These are phyloP conservation scores for Ceyx cyanopectus DNA, from an alignment of 2,113 vertebrate species.

Conservation along the genomic window DNA sequence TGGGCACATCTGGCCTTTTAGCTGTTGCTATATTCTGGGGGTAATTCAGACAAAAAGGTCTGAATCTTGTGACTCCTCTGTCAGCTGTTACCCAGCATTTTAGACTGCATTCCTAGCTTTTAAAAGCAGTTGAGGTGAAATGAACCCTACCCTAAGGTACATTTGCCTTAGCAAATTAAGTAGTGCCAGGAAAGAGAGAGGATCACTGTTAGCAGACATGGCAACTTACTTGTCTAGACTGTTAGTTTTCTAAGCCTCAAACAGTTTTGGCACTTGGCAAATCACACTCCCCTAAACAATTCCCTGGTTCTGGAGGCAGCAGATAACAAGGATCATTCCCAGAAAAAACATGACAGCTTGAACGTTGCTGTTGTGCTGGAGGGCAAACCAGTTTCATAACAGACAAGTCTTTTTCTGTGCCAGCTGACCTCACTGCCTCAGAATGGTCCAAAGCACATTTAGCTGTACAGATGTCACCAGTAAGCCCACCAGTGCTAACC, in stretches of 20 bases:
- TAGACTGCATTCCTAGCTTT: neutral
- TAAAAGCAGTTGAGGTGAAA: neutral
- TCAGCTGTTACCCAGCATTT: neutral
- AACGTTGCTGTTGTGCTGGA: neutral
- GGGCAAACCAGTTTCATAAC: neutral
- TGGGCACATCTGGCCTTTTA: neutral
- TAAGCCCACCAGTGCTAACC: neutral
- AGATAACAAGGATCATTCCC: neutral
- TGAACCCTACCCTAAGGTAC: neutral
- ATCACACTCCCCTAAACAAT: neutral
- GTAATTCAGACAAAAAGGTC: neutral
- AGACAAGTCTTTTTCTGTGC: accelerated
- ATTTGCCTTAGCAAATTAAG: neutral
- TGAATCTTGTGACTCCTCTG: neutral
- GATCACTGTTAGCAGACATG: neutral
- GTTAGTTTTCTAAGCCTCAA: neutral
- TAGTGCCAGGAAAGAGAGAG: neutral
- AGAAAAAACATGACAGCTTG: neutral
- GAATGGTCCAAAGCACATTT: neutral
- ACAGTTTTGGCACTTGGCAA: neutral
- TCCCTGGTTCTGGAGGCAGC: neutral
- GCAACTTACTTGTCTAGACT: neutral
- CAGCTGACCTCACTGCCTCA: neutral
- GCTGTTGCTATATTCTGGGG: neutral
- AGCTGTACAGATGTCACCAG: neutral